phyloP scores from a whole-genome alignment of 2,888 invertebrate genomes.

The Octonoba sinensis region DNA sequence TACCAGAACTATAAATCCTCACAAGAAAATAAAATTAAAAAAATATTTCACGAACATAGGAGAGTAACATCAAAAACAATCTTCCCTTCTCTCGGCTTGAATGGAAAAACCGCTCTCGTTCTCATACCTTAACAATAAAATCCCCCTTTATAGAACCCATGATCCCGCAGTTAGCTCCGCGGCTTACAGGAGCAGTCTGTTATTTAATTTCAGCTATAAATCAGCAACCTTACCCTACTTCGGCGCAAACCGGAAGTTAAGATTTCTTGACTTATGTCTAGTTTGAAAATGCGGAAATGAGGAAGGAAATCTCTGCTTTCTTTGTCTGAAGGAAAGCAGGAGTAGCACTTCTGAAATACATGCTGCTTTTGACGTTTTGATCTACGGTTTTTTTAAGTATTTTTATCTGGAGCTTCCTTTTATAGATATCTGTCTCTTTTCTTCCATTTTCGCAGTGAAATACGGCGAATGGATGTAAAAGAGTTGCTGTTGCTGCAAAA shows the following conservation, averaged over 20 bases:
- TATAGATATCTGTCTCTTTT: constrained; percentile 9
- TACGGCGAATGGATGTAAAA: constrained; percentile 22
- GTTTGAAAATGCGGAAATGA: constrained; percentile 29
- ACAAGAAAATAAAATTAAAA: too few species aligned
- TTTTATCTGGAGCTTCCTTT: background rate
- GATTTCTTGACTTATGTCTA: constrained; percentile 12
- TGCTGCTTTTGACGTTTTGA: constrained; percentile 15
- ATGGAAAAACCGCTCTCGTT: too few species aligned
- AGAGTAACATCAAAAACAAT: too few species aligned
- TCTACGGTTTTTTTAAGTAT: constrained; percentile 7
- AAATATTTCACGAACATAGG: too few species aligned
- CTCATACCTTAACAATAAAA: too few species aligned
- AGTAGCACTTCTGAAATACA: constrained; percentile 13
- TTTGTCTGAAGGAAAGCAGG: constrained; percentile 28
- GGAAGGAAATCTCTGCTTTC: constrained; percentile 27
- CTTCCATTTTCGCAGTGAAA: constrained; percentile 12
- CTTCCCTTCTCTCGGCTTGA: too few species aligned
- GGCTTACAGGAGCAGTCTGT: constrained; percentile 5
- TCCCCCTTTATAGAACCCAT: too few species aligned
- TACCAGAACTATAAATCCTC: too few species aligned
- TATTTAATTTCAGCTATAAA: constrained; percentile 16
- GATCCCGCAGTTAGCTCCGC: too few species aligned
- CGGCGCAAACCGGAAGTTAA: constrained; percentile 25
- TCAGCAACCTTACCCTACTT: constrained; percentile 13
- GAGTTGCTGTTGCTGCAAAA: constrained; percentile 39